These are phyloP conservation scores for Pristionchus entomophagus DNA, from an alignment of 2,888 invertebrate species.

Conservation along the genomic window DNA sequence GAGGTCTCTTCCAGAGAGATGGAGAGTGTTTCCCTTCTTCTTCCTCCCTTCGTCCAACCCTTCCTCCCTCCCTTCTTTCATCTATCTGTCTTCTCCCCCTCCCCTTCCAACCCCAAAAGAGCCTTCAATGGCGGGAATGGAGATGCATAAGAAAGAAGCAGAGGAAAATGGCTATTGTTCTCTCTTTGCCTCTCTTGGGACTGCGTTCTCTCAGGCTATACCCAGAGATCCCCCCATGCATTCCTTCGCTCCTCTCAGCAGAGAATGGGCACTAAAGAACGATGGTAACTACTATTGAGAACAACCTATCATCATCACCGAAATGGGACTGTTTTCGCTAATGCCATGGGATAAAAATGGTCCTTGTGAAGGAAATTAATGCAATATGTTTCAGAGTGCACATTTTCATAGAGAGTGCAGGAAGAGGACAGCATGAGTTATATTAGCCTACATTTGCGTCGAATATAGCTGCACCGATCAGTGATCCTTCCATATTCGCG, in stretches of 20 bases:
- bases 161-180: conserved; percentile 33
- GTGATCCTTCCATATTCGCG: neutral
- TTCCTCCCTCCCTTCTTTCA: conserved; percentile 3
- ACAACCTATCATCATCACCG: too few species aligned
- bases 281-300: neutral
- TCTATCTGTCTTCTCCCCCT: conserved; percentile 29
- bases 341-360: neutral
- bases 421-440: neutral
- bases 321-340: neutral
- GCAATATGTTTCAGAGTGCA: neutral
- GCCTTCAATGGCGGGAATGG: neutral
- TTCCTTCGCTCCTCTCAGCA: neutral
- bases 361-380: too few species aligned
- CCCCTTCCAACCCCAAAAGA: conserved; percentile 9
- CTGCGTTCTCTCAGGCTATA: neutral
- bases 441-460: neutral
- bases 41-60: conserved; percentile 16
- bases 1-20: neutral
- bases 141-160: conserved; percentile 43
- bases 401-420: neutral
- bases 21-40: conserved; percentile 6
- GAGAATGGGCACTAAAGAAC: neutral
- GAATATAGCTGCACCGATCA: neutral
- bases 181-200: conserved; percentile 13
- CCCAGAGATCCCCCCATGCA: neutral